These are phyloP conservation scores for Parapsyche elsis DNA, from an alignment of 1,140 invertebrate species.

Conservation along the genomic window DNA sequence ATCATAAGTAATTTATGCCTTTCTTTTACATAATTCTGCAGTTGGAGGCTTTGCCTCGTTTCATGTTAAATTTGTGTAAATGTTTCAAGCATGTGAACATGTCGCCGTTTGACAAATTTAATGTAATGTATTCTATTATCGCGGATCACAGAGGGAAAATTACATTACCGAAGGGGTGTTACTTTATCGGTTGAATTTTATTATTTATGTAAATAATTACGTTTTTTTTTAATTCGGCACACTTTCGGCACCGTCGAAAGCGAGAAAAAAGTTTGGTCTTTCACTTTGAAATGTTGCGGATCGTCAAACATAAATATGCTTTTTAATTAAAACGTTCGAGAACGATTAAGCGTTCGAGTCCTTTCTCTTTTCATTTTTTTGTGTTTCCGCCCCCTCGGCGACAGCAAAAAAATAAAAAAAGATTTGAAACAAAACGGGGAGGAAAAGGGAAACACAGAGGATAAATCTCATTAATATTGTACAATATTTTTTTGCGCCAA, in stretches of 20 bases:
- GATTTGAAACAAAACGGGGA: neutral
- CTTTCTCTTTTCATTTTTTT: neutral
- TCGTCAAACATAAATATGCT: slow-evolving; percentile 25
- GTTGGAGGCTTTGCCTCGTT: too few relatives aligned
- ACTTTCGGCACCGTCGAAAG: neutral
- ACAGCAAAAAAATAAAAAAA: neutral
- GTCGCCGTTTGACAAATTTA: too few relatives aligned
- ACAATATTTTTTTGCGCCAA: neutral
- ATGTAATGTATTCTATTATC: too few relatives aligned
- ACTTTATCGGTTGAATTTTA: too few relatives aligned
- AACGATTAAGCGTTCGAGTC: slow-evolving; percentile 3
- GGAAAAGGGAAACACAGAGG: neutral
- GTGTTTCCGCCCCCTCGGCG: neutral
- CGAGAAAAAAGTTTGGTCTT: neutral
- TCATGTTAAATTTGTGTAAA: too few relatives aligned
- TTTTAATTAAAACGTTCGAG: slow-evolving; percentile 23
- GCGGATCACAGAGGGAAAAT: too few relatives aligned
- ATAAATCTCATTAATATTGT: slow-evolving; percentile 13
- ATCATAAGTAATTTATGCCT: too few relatives aligned
- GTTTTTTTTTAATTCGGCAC: too few relatives aligned
- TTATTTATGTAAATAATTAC: too few relatives aligned
- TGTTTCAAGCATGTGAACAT: too few relatives aligned
- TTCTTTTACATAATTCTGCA: too few relatives aligned
- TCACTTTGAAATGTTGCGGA: slow-evolving; percentile 12
- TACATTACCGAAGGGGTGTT: too few relatives aligned